phyloP scores from a whole-genome alignment of 1,140 invertebrate species.

The Whitmania pigra region DNA sequence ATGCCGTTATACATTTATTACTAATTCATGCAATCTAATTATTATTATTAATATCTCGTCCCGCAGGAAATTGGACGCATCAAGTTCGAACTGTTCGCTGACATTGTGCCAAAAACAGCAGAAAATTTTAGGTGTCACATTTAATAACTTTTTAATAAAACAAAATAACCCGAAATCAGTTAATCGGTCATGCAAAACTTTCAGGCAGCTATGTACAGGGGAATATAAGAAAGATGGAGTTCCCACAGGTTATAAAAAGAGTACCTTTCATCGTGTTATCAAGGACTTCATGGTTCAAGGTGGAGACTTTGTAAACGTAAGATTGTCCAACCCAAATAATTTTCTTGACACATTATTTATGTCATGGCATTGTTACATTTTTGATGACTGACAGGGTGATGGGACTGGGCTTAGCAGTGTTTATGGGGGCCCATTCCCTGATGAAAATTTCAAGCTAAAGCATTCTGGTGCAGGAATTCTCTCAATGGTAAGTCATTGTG shows the following conservation, averaged over 20 bases:
- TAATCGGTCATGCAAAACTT: conserved; percentile 16
- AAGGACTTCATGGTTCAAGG: conserved; percentile 97
- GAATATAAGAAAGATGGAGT: conserved; percentile 75
- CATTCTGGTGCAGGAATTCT: conserved; percentile 88
- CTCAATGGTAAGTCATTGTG: conserved; percentile 64
- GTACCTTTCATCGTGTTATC: conserved; percentile 88
- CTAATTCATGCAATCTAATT: neutral
- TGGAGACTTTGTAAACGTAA: conserved; percentile 93
- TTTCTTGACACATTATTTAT: neutral
- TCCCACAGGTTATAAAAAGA: conserved; percentile 89
- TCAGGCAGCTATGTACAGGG: conserved; percentile 88
- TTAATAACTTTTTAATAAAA: conserved; percentile 12
- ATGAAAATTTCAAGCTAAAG: conserved; percentile 91
- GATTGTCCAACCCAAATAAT: conserved; percentile 26
- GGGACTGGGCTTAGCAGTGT: conserved; percentile 96
- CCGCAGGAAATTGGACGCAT: conserved; percentile 70
- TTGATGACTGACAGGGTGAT: conserved; percentile 59
- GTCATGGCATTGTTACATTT: neutral
- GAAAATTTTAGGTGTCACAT: conserved; percentile 71
- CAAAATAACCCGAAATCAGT: neutral
- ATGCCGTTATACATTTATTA: neutral
- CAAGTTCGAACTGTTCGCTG: conserved; percentile 89
- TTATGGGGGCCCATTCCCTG: conserved; percentile 82
- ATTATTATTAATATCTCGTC: neutral
- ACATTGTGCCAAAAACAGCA: conserved; percentile 89